Evolutionary conservation across 2,797 vertebrate genomes (phyloP).

Genomic region (Cetoscarus ocellatus): DNA sequence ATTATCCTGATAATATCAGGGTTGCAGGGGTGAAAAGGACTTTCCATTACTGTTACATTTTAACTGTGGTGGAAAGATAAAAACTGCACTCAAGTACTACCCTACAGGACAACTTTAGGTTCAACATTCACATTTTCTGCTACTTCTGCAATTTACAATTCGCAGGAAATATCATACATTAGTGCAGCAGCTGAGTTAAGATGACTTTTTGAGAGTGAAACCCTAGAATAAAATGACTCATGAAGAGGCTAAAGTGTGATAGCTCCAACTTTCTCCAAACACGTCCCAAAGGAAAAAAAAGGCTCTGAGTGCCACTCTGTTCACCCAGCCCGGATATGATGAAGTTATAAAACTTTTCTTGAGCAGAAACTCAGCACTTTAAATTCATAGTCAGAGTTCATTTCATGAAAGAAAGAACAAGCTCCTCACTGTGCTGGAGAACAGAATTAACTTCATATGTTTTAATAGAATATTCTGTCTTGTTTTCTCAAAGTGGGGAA

Average conservation of each 20-base stretch:
- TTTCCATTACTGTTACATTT: neutral
- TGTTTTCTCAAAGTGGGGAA: neutral
- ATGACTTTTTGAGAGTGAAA: neutral
- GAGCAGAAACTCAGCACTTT: neutral
- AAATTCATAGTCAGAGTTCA: neutral
- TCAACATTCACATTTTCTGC: neutral
- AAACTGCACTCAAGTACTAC: neutral
- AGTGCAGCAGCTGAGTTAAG: neutral
- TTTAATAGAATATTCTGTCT: neutral
- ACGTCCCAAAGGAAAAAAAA: neutral
- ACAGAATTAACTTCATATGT: neutral
- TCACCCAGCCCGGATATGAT: neutral
- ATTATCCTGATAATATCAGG: too few relatives aligned
- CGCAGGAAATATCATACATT: conserved; percentile 1
- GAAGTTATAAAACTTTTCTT: neutral
- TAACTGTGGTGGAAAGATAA: neutral
- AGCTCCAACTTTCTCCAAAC: neutral
- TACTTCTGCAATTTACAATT: neutral
- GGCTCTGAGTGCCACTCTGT: neutral
- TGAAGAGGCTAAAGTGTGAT: neutral
- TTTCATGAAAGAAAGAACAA: neutral
- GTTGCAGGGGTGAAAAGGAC: neutral
- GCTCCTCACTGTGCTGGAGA: neutral
- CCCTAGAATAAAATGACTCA: too few relatives aligned
- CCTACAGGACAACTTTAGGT: neutral